These are phyloP conservation scores for Oophaga pumilio DNA, from an alignment of 2,113 vertebrate genomes.

Conservation along the genomic window DNA sequence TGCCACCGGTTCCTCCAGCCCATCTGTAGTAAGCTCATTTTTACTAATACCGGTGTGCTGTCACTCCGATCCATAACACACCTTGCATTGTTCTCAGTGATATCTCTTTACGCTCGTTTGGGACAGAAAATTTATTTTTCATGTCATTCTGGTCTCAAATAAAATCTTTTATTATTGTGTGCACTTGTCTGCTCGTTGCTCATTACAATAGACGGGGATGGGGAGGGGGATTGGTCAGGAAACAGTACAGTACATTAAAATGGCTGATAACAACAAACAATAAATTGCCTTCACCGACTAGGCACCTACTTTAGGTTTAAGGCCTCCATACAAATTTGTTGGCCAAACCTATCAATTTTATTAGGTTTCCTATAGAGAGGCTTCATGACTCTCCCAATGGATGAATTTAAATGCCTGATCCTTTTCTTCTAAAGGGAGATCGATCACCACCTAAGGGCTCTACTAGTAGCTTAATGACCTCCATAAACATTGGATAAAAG, in stretches of 20 bases:
- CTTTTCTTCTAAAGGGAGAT: too few species aligned
- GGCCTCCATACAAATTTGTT: too few species aligned
- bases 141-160: constrained; percentile 53
- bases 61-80: constrained; percentile 3
- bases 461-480: too few species aligned
- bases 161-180: constrained; percentile 35
- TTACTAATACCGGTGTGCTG: not conserved
- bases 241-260: not conserved
- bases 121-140: constrained; percentile 6
- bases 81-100: constrained; percentile 7
- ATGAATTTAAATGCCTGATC: too few species aligned
- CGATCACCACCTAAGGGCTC: too few species aligned
- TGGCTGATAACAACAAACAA: not conserved
- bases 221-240: not conserved
- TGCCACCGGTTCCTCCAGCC: not conserved
- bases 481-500: too few species aligned
- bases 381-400: too few species aligned
- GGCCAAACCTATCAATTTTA: too few species aligned
- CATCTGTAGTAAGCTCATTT: not conserved
- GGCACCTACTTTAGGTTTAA: not conserved
- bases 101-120: constrained; percentile 45
- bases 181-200: not conserved
- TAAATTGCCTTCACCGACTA: not conserved
- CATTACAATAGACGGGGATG: not conserved
- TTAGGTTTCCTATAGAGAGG: too few species aligned